Conservation (phyloP, 2,888 invertebrate species). For the Caenorhabditis afra region DNA sequence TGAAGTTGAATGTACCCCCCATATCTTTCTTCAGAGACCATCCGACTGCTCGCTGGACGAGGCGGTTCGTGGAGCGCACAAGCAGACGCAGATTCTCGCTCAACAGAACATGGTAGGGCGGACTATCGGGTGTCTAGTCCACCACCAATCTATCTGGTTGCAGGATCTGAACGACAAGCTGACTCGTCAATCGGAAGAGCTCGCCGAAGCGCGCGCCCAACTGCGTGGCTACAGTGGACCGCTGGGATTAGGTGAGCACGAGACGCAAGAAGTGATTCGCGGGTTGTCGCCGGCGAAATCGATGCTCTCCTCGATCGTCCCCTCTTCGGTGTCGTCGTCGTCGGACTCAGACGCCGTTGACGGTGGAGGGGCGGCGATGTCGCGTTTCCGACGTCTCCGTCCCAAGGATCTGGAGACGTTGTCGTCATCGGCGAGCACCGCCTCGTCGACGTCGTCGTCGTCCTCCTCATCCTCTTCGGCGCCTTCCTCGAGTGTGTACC, state of each 20-base stretch:
- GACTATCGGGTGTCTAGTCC: not conserved
- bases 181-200: constrained; percentile 72
- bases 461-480: constrained; percentile 39
- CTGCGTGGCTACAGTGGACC: constrained; percentile 72
- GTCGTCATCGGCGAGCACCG: constrained; percentile 27
- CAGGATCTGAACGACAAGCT: constrained; percentile 75
- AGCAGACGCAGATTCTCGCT: constrained; percentile 65
- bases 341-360: constrained; percentile 35
- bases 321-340: not conserved
- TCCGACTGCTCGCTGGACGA: constrained; percentile 69
- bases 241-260: constrained; percentile 62
- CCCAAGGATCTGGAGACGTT: constrained; percentile 19
- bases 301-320: constrained; percentile 55
- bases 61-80: constrained; percentile 61
- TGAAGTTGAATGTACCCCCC: not conserved
- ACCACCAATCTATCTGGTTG: constrained; percentile 10
- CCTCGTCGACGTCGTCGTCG: constrained; percentile 26
- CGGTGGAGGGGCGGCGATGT: constrained; percentile 4
- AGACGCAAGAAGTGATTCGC: constrained; percentile 46
- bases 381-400: constrained; percentile 14
- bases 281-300: constrained; percentile 54
- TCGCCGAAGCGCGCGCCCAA: constrained; percentile 73
- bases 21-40: constrained; percentile 60
- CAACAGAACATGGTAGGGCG: constrained; percentile 69
- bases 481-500: constrained; percentile 39